Percentiles rank a stretch among this genome's conserved stretches.
Evolutionary conservation across 2,888 invertebrate genomes (phyloP).

Genomic region (Colostygia pectinataria): DNA sequence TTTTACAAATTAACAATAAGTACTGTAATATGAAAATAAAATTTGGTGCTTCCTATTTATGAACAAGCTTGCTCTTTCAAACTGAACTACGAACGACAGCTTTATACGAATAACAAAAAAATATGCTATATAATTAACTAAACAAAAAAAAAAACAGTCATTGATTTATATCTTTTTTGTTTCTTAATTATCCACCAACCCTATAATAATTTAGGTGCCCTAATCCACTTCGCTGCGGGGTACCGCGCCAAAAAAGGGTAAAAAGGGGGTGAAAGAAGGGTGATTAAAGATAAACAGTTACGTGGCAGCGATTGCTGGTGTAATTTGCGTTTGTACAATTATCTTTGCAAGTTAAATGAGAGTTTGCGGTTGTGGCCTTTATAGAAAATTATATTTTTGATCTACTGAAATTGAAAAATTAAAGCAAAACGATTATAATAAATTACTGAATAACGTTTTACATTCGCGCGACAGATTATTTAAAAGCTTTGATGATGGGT

Average conservation of each 20-base stretch:
- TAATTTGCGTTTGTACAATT: constrained; percentile 77
- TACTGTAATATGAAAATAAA: too few relatives aligned
- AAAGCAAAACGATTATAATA: too few relatives aligned
- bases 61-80: too few relatives aligned
- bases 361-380: constrained; percentile 42
- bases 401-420: neutral
- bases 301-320: constrained; percentile 51
- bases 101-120: neutral
- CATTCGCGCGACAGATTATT: too few relatives aligned
- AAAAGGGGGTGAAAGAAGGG: constrained; percentile 68
- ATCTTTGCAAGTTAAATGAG: constrained; percentile 65
- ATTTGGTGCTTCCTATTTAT: too few relatives aligned
- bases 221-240: constrained; percentile 59
- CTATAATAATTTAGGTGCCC: constrained; percentile 67
- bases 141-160: constrained; percentile 37
- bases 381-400: constrained; percentile 2
- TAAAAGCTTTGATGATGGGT: too few relatives aligned
- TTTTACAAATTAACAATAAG: too few relatives aligned
- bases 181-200: constrained; percentile 48
- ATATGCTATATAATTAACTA: neutral
- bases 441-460: too few relatives aligned
- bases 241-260: constrained; percentile 57
- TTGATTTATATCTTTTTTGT: constrained; percentile 40
- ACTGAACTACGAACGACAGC: too few relatives aligned
- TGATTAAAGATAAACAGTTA: constrained; percentile 80